These are phyloP conservation scores for Limnothrissa miodon DNA, from an alignment of 2,113 vertebrate genomes.

Conservation along the genomic window DNA sequence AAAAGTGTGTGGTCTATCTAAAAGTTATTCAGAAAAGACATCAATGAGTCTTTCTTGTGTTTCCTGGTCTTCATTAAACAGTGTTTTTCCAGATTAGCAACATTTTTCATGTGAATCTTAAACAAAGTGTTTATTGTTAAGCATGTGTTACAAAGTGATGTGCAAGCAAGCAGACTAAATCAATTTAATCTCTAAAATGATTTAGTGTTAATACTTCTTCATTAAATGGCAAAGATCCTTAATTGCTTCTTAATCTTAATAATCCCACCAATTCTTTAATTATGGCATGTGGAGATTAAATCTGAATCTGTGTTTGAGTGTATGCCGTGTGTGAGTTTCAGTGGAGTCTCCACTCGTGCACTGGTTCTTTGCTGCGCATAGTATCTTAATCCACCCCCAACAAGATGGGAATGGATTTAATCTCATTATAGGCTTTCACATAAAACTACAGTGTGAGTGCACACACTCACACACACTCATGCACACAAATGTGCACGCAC, in stretches of 20 bases:
- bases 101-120: not conserved
- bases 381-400: conserved; percentile 71
- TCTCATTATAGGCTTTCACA: conserved; percentile 69
- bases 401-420: conserved; percentile 69
- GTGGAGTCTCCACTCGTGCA: conserved; percentile 40
- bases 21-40: too few species aligned
- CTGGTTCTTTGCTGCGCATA: conserved; percentile 58
- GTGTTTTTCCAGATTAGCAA: too few species aligned
- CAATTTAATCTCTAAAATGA: not conserved
- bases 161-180: conserved; percentile 3
- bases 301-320: conserved; percentile 53
- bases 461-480: conserved; percentile 18
- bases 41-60: too few species aligned
- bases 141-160: not conserved
- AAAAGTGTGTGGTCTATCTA: not conserved
- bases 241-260: conserved; percentile 54
- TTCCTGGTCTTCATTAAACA: too few species aligned
- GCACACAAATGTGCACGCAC: not conserved
- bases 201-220: not conserved
- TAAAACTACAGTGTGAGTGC: conserved; percentile 65
- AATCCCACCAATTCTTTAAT: conserved; percentile 51
- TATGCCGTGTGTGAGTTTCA: conserved; percentile 44
- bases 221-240: conserved; percentile 38
- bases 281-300: conserved; percentile 53
- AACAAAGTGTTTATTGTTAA: not conserved